These are phyloP conservation scores for Phyllostomus hastatus DNA, from an alignment of 2,113 vertebrate species.

Conservation along the genomic window DNA sequence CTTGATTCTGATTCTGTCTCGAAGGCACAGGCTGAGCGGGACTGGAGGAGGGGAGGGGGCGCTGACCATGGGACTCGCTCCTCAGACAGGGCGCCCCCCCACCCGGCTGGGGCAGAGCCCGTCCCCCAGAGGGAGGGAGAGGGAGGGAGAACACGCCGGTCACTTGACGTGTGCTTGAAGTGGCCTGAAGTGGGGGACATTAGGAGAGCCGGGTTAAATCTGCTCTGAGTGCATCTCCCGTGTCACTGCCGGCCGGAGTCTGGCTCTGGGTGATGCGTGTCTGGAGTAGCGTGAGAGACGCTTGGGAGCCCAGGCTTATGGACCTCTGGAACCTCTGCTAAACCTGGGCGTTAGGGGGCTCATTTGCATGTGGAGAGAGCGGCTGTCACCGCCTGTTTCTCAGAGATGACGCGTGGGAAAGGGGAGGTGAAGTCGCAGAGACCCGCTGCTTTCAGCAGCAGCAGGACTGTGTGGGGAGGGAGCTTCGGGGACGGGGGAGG, in stretches of 20 bases:
- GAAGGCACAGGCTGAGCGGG: neutral
- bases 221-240: constrained; percentile 6
- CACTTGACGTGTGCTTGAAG: neutral
- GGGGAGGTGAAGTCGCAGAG: constrained; percentile 76
- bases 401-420: constrained; percentile 78
- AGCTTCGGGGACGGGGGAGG: constrained; percentile 69
- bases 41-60: neutral
- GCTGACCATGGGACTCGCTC: neutral
- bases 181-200: neutral
- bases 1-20: neutral
- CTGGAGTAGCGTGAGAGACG: constrained; percentile 25
- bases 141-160: neutral
- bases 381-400: constrained; percentile 78
- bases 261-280: constrained; percentile 47
- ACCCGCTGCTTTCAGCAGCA: constrained; percentile 65
- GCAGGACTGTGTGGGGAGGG: constrained; percentile 21
- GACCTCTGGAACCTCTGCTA: constrained; percentile 58
- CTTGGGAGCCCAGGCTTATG: constrained; percentile 46
- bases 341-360: constrained; percentile 65
- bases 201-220: neutral
- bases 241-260: neutral
- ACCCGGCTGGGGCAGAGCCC: neutral
- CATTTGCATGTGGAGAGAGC: constrained; percentile 77
- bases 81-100: neutral
- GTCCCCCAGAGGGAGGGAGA: neutral